Conservation (phyloP, 2,888 invertebrate species). For the Trisateles emortualis region DNA sequence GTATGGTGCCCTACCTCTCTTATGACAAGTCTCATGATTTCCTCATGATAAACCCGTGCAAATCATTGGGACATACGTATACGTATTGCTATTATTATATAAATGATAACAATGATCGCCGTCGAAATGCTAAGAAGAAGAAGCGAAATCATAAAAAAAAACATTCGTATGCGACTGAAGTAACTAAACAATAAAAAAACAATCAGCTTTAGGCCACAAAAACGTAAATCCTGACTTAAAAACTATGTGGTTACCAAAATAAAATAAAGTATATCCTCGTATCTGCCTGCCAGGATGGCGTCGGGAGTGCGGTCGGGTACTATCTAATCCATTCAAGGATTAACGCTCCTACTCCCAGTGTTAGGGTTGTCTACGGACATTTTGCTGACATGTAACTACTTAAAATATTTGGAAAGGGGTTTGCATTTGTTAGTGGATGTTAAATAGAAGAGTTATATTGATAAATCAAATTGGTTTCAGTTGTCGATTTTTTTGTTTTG, state of each 20-base stretch:
- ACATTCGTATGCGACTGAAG: not conserved
- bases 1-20: too few relatives aligned
- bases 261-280: conserved; percentile 23
- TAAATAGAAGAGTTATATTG: too few relatives aligned
- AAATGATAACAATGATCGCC: too few relatives aligned
- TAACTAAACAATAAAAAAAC: not conserved
- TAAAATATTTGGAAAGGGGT: not conserved
- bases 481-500: too few relatives aligned
- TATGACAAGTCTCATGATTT: too few relatives aligned
- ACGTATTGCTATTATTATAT: too few relatives aligned
- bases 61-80: too few relatives aligned
- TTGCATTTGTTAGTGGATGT: not conserved
- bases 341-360: conserved; percentile 28
- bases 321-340: conserved; percentile 42
- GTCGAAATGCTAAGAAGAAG: not conserved
- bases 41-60: too few relatives aligned
- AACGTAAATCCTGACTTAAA: conserved; percentile 8
- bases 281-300: conserved; percentile 21
- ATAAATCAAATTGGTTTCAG: too few relatives aligned
- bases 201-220: conserved; percentile 1
- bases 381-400: not conserved
- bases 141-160: not conserved
- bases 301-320: conserved; percentile 24
- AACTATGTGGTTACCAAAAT: conserved; percentile 19
- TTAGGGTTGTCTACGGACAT: conserved; percentile 5